phyloP scores from a whole-genome alignment of 2,888 invertebrate genomes.

The Brachylomia viminalis region DNA sequence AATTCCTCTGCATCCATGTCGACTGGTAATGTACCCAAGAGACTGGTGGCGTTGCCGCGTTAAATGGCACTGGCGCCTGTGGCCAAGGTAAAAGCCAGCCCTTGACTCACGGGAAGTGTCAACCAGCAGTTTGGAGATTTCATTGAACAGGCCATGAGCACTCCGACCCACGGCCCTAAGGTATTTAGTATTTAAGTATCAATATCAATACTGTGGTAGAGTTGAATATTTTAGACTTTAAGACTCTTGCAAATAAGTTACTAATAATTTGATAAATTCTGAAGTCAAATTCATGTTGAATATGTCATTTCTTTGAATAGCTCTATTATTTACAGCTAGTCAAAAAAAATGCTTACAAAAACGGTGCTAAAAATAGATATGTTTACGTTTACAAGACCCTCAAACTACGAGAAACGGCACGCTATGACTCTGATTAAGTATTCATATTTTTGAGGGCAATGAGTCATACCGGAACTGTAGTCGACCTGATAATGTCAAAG shows the following conservation, averaged over 20 bases:
- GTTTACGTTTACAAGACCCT: conserved; percentile 44
- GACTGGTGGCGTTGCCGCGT: no score
- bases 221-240: background rate
- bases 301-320: background rate
- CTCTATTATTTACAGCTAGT: conserved; percentile 3
- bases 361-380: conserved; percentile 33
- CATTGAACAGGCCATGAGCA: no score
- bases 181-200: background rate
- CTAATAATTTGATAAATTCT: conserved; percentile 4
- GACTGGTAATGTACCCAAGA: no score
- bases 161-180: no score
- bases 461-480: conserved; percentile 66
- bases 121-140: no score
- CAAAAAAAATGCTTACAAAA: background rate
- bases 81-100: no score
- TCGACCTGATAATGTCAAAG: conserved; percentile 56
- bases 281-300: conserved; percentile 1
- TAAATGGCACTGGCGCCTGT: no score
- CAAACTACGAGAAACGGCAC: conserved; percentile 35
- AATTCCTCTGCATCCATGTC: no score
- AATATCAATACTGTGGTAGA: background rate
- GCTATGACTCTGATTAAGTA: conserved; percentile 19
- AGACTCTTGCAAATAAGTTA: background rate
- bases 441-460: conserved; percentile 51
- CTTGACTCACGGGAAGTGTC: no score